These are phyloP conservation scores for Epinotia demarniana DNA, from an alignment of 2,888 invertebrate genomes.

Conservation along the genomic window DNA sequence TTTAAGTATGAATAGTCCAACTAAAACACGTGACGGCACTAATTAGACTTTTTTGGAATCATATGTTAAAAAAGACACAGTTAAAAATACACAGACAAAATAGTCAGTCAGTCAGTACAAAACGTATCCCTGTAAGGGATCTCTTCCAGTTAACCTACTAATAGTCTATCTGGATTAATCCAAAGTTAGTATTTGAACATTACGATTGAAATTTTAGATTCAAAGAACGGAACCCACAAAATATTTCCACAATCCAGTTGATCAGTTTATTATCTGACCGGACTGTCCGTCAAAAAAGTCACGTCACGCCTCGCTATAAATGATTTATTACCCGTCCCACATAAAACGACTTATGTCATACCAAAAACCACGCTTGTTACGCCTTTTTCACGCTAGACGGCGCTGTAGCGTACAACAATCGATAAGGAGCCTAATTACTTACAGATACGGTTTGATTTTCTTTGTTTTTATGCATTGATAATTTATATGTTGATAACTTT, in stretches of 20 bases:
- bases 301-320: constrained; percentile 69
- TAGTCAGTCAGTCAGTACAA: no score
- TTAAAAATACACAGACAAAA: no score
- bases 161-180: no score
- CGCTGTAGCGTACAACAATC: constrained; percentile 50
- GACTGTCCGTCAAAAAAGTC: constrained; percentile 69
- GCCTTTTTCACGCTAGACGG: constrained; percentile 4
- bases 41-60: no score
- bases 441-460: constrained; percentile 56
- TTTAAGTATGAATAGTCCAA: no score
- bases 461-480: constrained; percentile 55
- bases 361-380: background rate
- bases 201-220: no score
- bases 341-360: constrained; percentile 17
- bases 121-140: no score
- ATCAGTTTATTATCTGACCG: constrained; percentile 41
- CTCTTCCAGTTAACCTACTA: no score
- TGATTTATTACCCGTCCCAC: constrained; percentile 67
- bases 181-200: no score
- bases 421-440: constrained; percentile 57
- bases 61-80: no score
- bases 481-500: constrained; percentile 62
- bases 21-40: no score
- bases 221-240: constrained; percentile 28
- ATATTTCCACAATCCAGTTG: constrained; percentile 21